phyloP scores from a whole-genome alignment of 2,113 vertebrate genomes.

The Microtus pennsylvanicus region DNA sequence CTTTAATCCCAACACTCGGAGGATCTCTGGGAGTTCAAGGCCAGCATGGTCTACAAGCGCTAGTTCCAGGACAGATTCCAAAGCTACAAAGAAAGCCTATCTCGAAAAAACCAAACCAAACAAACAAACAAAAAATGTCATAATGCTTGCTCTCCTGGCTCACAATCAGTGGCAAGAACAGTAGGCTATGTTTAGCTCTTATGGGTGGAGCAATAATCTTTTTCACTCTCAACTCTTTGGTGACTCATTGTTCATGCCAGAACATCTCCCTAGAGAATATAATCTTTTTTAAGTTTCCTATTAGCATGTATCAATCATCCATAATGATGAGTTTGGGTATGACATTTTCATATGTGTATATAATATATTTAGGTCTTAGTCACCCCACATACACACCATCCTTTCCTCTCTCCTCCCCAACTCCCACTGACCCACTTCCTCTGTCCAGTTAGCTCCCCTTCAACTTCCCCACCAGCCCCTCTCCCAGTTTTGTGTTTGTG shows the following conservation, averaged over 20 bases:
- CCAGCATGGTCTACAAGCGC: too few species aligned
- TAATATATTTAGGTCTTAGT: not conserved
- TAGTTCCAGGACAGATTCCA: too few species aligned
- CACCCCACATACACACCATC: too few species aligned
- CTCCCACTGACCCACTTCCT: not conserved
- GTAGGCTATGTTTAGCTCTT: not conserved
- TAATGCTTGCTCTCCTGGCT: constrained; percentile 6
- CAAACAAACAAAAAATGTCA: not conserved
- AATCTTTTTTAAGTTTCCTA: not conserved
- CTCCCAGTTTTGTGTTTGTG: not conserved
- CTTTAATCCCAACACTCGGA: too few species aligned
- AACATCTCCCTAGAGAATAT: not conserved
- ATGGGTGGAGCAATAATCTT: not conserved
- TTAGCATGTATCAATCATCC: not conserved
- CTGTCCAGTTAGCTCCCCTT: not conserved
- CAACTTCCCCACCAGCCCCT: not conserved
- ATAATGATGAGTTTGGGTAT: not conserved
- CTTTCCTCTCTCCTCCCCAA: too few species aligned
- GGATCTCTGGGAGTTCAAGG: too few species aligned
- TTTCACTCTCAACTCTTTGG: not conserved
- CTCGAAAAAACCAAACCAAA: too few species aligned
- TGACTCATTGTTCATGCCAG: constrained; percentile 62
- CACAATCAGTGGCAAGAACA: constrained; percentile 19
- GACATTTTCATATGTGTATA: not conserved
- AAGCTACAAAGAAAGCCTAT: too few species aligned